Conservation (phyloP, 2,113 vertebrate species). For the Oryzias celebensis region DNA sequence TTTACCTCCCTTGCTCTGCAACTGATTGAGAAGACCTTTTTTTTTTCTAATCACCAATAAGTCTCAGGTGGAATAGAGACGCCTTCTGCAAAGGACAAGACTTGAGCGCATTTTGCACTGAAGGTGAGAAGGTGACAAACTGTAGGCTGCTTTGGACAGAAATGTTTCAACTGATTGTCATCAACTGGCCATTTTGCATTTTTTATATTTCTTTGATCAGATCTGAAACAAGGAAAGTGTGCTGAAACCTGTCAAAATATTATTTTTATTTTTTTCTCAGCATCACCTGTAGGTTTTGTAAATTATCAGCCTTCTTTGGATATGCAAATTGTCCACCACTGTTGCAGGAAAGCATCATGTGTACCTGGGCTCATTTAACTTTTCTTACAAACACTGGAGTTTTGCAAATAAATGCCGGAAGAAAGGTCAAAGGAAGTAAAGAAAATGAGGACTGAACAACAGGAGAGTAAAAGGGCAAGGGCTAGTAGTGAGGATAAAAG, state of each 20-base stretch:
- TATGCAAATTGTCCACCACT: not conserved
- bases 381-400: not conserved
- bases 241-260: not conserved
- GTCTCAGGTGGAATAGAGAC: too few relatives aligned
- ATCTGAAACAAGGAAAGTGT: too few relatives aligned
- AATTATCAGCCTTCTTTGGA: not conserved
- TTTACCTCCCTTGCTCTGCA: too few relatives aligned
- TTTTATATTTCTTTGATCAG: too few relatives aligned
- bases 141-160: too few relatives aligned
- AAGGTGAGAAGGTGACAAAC: too few relatives aligned
- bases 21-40: too few relatives aligned
- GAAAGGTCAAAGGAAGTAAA: constrained; percentile 1
- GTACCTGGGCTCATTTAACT: not conserved
- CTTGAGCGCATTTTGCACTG: too few relatives aligned
- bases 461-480: not conserved
- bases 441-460: not conserved
- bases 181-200: too few relatives aligned
- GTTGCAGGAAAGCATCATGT: not conserved
- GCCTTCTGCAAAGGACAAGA: too few relatives aligned
- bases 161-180: too few relatives aligned
- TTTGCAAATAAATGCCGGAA: not conserved
- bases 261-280: not conserved
- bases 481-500: not conserved
- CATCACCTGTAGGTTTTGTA: not conserved
- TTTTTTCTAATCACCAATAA: too few relatives aligned